Base-by-base conservation (phyloP, 1,140 invertebrate species). In the Drosophila elegans region DNA sequence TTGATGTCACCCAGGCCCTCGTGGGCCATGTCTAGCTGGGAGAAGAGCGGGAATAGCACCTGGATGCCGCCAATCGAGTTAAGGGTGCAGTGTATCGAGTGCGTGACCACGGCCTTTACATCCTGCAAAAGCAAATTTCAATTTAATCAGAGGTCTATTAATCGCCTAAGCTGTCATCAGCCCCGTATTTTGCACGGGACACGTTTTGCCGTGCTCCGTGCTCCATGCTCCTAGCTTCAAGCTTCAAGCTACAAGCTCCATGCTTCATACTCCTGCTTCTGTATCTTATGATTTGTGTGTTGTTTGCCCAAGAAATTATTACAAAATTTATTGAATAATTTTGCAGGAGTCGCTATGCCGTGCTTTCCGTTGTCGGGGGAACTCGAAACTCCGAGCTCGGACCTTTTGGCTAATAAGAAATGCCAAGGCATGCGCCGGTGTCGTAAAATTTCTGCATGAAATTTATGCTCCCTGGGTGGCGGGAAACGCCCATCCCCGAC, bases 1-100 rank as follows among this genome's bases (percentile, higher is more conserved):
- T 97, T 97, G 61, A 95, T 94, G 85, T 97, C 97, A 54, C 95
- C 94, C 3, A 95, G 93, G 78, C 95, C 95, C 92, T 97, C 96
- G 90, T 97, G 97, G 92, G 96, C 96, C 94, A 98, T 95, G 93
- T 99, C 98, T 83, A 99, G 94, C 94, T 99, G 98, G 41, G 98
- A 97, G 94, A 99, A 99, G 64, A 99, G 94, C 60, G 99, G 99
- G 93, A 99, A 99, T 68, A 99, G 94, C 84, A 99, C 98, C 95
- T 99, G 98, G 83, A 99, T 98, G 55, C 99, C 99, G 63, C 99
- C 99, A 90, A 99, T 97, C 38, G 98, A 99, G 93, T 99, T 99
- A 74, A 99, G 94, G 5, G 98, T 99, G 93, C 97, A 98, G 93
- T 99, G 98, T 93, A 99, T 99, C 76, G 98, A 99, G 94, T 99